Conservation (phyloP, 1,140 invertebrate species). For the Macrotrachela quadricornifera region DNA sequence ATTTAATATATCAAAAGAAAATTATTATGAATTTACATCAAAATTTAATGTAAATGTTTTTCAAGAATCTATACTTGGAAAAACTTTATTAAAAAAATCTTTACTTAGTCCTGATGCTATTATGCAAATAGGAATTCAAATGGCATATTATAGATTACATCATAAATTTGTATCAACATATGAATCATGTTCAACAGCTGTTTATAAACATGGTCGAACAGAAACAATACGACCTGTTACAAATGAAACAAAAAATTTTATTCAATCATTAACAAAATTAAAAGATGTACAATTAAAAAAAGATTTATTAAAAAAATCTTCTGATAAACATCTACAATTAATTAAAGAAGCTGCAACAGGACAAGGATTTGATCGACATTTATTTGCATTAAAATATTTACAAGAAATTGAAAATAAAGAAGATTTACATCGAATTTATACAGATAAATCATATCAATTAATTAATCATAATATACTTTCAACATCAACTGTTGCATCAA, state of each 20-base stretch:
- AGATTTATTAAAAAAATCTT: conserved; percentile 60
- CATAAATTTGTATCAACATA: conserved; percentile 58
- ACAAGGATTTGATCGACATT: conserved; percentile 83
- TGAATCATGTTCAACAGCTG: conserved; percentile 86
- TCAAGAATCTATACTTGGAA: conserved; percentile 34
- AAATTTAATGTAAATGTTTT: conserved; percentile 51
- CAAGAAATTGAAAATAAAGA: conserved; percentile 37
- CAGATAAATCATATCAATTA: conserved; percentile 51
- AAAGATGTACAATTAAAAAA: conserved; percentile 33
- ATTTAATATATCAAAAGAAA: conserved; percentile 41
- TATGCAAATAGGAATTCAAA: conserved; percentile 88
- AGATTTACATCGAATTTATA: conserved; percentile 44
- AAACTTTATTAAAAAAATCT: conserved; percentile 49
- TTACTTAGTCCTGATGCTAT: conserved; percentile 75
- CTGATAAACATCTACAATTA: conserved; percentile 51
- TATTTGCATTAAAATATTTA: conserved; percentile 54
- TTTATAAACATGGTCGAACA: conserved; percentile 82
- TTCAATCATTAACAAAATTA: conserved; percentile 21
- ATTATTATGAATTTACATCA: conserved; percentile 41
- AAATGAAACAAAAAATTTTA: conserved; percentile 43
- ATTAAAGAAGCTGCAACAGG: conserved; percentile 86
- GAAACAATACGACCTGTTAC: conserved; percentile 80
- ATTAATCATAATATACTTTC: conserved; percentile 81
- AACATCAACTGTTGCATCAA: conserved; percentile 71
- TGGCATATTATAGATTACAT: conserved; percentile 51